A percentile compares a stretch with the other conserved stretches of the same genome.
These are phyloP conservation scores for Bos javanicus DNA, from an alignment of 2,113 vertebrate species.

Conservation along the genomic window DNA sequence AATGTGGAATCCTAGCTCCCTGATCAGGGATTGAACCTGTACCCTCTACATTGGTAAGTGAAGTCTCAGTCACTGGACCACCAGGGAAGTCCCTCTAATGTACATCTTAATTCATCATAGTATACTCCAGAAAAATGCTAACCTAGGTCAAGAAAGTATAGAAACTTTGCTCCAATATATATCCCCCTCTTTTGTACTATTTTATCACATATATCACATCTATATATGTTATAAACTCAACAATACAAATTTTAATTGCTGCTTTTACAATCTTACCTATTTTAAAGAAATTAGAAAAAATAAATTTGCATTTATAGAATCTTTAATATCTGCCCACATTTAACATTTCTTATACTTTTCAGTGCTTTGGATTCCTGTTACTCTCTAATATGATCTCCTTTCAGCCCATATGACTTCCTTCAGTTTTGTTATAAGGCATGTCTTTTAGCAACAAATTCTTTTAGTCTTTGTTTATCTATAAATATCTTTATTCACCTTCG, in stretches of 20 bases:
- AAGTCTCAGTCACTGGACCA: not conserved
- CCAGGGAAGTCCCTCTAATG: not conserved
- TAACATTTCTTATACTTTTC: not conserved
- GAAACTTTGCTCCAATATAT: not conserved
- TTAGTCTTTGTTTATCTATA: slow-evolving; percentile 8
- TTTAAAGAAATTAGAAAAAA: not conserved
- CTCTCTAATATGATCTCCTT: not conserved
- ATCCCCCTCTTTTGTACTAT: not conserved
- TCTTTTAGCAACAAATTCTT: not conserved
- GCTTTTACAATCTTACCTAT: not conserved
- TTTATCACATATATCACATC: not conserved
- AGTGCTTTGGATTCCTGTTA: not conserved
- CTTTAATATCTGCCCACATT: not conserved
- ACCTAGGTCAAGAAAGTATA: not conserved
- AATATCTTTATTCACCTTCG: slow-evolving; percentile 2
- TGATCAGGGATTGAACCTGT: not conserved
- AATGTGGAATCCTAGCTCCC: not conserved
- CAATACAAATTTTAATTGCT: not conserved
- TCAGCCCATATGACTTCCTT: not conserved
- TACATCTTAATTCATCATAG: not conserved
- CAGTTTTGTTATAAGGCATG: not conserved
- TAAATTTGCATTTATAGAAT: not conserved
- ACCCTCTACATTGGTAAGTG: not conserved
- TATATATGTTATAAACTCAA: not conserved
- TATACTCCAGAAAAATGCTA: not conserved